Evolutionary conservation across 2,888 invertebrate species (phyloP).

Genomic region (Drosophila niveifrons): DNA sequence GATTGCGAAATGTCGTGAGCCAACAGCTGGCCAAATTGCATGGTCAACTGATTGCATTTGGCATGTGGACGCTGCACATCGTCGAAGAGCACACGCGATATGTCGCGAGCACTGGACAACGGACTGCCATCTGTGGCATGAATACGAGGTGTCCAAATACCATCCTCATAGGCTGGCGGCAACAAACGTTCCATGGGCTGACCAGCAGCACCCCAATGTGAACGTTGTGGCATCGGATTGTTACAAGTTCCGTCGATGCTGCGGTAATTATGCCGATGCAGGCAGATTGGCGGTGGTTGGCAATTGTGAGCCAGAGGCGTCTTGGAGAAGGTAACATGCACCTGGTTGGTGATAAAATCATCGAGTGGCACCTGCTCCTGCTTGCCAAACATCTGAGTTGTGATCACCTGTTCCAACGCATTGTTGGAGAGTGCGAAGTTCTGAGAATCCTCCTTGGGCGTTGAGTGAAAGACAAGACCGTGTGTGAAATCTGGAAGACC

Average conservation of each 20-base stretch:
- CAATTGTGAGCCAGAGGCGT: constrained; percentile 81
- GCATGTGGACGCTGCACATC: constrained; percentile 88
- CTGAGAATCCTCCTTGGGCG: constrained; percentile 83
- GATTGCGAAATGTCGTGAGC: constrained; percentile 91
- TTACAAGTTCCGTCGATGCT: constrained; percentile 94
- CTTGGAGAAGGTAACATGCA: constrained; percentile 79
- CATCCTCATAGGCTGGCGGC: constrained; percentile 89
- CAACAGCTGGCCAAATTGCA: constrained; percentile 93
- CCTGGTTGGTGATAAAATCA: constrained; percentile 84
- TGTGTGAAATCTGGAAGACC: constrained; percentile 84
- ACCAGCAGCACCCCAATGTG: constrained; percentile 89
- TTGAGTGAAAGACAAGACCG: constrained; percentile 83
- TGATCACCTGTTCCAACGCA: constrained; percentile 86
- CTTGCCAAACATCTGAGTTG: constrained; percentile 86
- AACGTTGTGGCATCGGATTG: constrained; percentile 86
- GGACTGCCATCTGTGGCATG: constrained; percentile 85
- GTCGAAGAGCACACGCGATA: constrained; percentile 88
- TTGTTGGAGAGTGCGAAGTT: constrained; percentile 85
- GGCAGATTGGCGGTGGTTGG: constrained; percentile 85
- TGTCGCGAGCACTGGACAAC: constrained; percentile 89
- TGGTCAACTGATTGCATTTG: constrained; percentile 89
- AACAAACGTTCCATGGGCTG: constrained; percentile 89
- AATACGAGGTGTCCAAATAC: constrained; percentile 85
- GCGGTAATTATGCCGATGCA: constrained; percentile 87
- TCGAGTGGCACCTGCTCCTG: constrained; percentile 84